Conservation (phyloP, 2,113 vertebrate genomes). For the Centrocercus urophasianus region DNA sequence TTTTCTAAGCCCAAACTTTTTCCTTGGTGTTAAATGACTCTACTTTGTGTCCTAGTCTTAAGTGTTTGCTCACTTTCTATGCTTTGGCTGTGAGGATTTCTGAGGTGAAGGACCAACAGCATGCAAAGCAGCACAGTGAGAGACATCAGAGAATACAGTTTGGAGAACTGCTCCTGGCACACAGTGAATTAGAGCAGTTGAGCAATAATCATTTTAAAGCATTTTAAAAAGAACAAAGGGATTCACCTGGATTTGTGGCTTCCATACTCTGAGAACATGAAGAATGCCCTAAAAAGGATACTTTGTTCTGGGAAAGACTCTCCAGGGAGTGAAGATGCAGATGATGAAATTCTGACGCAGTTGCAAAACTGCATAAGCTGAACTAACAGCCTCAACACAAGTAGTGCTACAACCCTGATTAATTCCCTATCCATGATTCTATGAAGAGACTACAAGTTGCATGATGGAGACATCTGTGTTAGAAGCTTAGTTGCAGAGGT, state of each 20-base stretch:
- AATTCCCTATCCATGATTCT: not conserved
- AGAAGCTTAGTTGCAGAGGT: not conserved
- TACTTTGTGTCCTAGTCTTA: not conserved
- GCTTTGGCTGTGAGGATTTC: not conserved
- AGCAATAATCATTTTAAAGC: not conserved
- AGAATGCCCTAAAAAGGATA: not conserved
- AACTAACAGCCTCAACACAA: not conserved
- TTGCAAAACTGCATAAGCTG: not conserved
- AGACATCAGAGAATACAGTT: not conserved
- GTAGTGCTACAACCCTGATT: not conserved
- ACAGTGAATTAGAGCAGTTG: not conserved
- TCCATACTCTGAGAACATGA: not conserved
- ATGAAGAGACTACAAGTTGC: not conserved
- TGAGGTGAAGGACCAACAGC: not conserved
- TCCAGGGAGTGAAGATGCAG: not conserved
- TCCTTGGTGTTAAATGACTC: not conserved
- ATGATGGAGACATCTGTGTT: not conserved
- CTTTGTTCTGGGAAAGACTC: not conserved
- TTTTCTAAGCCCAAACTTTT: not conserved
- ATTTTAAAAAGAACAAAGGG: not conserved
- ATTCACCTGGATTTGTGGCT: not conserved
- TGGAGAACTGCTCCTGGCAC: not conserved
- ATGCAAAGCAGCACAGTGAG: not conserved
- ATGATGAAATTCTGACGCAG: not conserved
- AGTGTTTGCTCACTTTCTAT: rapidly evolving